Evolutionary conservation across 2,797 vertebrate genomes (phyloP), one percentile per base, ranked within the genome.

Genomic region (Catostomus latipinnis): DNA sequence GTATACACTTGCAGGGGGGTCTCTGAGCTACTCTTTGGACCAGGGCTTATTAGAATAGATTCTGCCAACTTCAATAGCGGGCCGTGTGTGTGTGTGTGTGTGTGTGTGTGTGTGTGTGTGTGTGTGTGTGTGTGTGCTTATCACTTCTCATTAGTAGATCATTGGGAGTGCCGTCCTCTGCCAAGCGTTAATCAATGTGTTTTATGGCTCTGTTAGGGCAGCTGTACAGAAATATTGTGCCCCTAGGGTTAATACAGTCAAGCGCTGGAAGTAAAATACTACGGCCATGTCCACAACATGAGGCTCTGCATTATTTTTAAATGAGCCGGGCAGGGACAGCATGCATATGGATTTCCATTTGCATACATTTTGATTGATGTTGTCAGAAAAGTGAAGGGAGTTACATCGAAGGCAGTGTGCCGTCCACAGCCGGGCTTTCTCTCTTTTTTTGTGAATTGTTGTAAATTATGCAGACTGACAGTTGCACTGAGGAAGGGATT

Each of bases 281-380:
- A 93, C 85, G 94, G 94, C 95, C 95, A 94, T 94, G 94, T 93
- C 94, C 93, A 93, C 94, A 95, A 95, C 95, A 94, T 94, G 94
- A 94, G 66, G 91, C 94, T 95, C 92, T 92, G 93, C 93, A 91
- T 94, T 94, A 94, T 94, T 94, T 93, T 94, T 94, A 95, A 95
- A 95, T 94, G 94, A 95, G 94, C 92, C 94, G 93, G 94, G 90
- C 93, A 94, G 93, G 94, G 94, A 94, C 92, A 92, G 90, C 87
- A 94, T 95, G 94, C 95, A 95, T 95, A 95, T 96, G 95, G 95
- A 96, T 95, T 95, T 94, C 90, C 93, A 95, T 94, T 95, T 95
- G 95, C 94, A 95, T 96, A 95, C 94, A 95, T 95, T 95, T 94
- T 94, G 95, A 96, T 95, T 95, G 95, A 95, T 96, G 95, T 94